Base-by-base conservation (phyloP, 1,140 invertebrate species). In the Pantala flavescens region DNA sequence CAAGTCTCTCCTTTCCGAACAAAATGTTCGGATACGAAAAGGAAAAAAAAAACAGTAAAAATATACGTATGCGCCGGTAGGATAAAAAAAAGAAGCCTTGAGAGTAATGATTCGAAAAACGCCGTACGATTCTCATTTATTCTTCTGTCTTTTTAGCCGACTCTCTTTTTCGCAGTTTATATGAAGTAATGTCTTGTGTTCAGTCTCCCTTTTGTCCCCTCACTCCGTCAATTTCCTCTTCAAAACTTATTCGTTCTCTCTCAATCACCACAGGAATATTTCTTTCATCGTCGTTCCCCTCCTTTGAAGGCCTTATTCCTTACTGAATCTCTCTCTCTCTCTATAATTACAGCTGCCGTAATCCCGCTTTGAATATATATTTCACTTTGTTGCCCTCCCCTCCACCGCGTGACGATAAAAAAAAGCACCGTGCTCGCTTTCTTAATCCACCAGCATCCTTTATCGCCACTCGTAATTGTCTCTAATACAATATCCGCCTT, bases 311-410 rank as follows among this genome's bases (percentile, higher is more conserved):
- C 49, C 14, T 63, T 21, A 63, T 63, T 63, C 49, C 49, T 63
- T 21, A 21, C n/a, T 14, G 16, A 63, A 19, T 63, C 49, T 3
- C 49, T 63, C 49, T 63, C 49, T 63, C 49, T 63, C 49, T 7
- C 49, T 63, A 63, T 63, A 63, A 63, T 63, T 63, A 63, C 49
- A 21, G n/a, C 49, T 19, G 49, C 49, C 49, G 14, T 63, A 63
- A 63, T 63, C 49, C 49, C 5, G 49, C 49, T 19, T 63, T 63
- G 49, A 63, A 63, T 63, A 63, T 63, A 63, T 63, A 63, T 63
- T 63, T 63, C 49, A 63, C 49, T 63, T 63, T 63, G 49, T n/a
- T 63, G 49, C n/a, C 49, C 43, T 3, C n/a, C 49, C 49, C 49
- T 63, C 49, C 49, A 19, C 5, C 49, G 12, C 9, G 3, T 9